Conservation (phyloP, 2,797 vertebrate species). For the Remorina albescens region DNA sequence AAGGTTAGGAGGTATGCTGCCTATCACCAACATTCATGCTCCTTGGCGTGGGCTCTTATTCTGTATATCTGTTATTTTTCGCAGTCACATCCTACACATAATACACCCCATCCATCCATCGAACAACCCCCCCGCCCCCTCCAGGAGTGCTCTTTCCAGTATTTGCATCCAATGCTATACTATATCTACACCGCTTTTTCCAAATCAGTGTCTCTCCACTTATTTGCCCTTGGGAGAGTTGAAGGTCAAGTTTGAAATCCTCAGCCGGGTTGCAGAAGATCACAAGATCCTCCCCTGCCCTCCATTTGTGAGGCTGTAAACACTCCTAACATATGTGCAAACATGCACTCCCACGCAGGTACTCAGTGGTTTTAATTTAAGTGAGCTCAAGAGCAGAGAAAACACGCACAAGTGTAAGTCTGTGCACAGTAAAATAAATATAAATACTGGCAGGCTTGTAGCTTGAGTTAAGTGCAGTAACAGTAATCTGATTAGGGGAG, state of each 20-base stretch:
- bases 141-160: constrained; percentile 1
- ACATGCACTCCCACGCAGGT: constrained; percentile 50
- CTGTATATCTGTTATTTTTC: constrained; percentile 40
- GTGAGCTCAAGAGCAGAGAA: constrained; percentile 7
- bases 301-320: constrained; percentile 50
- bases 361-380: constrained; percentile 14
- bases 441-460: constrained; percentile 14
- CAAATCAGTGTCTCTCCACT: neutral
- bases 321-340: constrained; percentile 49
- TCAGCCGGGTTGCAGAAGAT: constrained; percentile 39
- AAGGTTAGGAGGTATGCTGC: constrained; percentile 44
- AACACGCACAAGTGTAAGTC: constrained; percentile 9
- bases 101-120: constrained; percentile 19
- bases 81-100: constrained; percentile 58
- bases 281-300: constrained; percentile 53
- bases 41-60: constrained; percentile 42
- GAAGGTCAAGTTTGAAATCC: constrained; percentile 69
- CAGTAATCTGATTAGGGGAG: constrained; percentile 50
- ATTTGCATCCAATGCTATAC: constrained; percentile 8
- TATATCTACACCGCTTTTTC: neutral
- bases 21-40: constrained; percentile 40
- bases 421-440: constrained; percentile 21
- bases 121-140: neutral
- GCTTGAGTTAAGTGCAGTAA: constrained; percentile 34
- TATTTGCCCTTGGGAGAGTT: constrained; percentile 42